Percentiles rank a stretch among this genome's conserved stretches.
Evolutionary conservation across 2,797 vertebrate genomes (phyloP).

Genomic region (Cetoscarus ocellatus): DNA sequence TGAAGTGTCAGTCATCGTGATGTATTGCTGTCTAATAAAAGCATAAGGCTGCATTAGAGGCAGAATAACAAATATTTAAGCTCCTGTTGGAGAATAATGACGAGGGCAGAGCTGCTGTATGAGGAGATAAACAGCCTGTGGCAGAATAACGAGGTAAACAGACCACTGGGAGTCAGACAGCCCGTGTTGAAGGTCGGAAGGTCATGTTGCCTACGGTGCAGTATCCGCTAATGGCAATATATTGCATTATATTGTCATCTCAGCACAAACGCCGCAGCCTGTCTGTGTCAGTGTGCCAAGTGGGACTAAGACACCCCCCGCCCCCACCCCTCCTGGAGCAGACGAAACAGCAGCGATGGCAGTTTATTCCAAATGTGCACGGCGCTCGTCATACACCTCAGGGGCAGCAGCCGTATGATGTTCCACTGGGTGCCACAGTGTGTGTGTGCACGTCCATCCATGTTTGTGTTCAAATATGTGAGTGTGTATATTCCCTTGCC

Average conservation of each 20-base stretch:
- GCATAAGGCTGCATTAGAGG: constrained; percentile 24
- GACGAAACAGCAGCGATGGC: constrained; percentile 74
- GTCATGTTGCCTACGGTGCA: constrained; percentile 73
- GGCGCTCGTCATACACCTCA: constrained; percentile 57
- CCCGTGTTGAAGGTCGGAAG: constrained; percentile 71
- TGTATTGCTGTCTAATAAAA: constrained; percentile 28
- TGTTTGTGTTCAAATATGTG: constrained; percentile 29
- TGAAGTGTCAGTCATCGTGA: constrained; percentile 32
- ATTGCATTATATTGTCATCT: constrained; percentile 70
- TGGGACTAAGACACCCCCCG: constrained; percentile 53
- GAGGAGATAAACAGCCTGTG: constrained; percentile 54
- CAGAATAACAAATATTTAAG: constrained; percentile 25
- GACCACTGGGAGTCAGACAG: constrained; percentile 65
- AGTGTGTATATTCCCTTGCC: constrained; percentile 35
- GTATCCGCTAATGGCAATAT: constrained; percentile 79
- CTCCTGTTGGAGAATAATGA: constrained; percentile 39
- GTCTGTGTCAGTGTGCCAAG: constrained; percentile 77
- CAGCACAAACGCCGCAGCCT: constrained; percentile 68
- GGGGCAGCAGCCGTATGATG: constrained; percentile 45
- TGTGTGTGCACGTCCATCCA: constrained; percentile 24
- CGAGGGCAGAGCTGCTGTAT: constrained; percentile 32
- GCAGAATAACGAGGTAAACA: constrained; percentile 60
- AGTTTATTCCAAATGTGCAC: constrained; percentile 69
- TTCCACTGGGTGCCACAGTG: constrained; percentile 37
- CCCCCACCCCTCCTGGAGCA: constrained; percentile 24